A percentile compares a stretch with the other conserved stretches of the same genome.
These are phyloP conservation scores for Dasypogon diadema DNA, from an alignment of 2,888 invertebrate species.

Conservation along the genomic window DNA sequence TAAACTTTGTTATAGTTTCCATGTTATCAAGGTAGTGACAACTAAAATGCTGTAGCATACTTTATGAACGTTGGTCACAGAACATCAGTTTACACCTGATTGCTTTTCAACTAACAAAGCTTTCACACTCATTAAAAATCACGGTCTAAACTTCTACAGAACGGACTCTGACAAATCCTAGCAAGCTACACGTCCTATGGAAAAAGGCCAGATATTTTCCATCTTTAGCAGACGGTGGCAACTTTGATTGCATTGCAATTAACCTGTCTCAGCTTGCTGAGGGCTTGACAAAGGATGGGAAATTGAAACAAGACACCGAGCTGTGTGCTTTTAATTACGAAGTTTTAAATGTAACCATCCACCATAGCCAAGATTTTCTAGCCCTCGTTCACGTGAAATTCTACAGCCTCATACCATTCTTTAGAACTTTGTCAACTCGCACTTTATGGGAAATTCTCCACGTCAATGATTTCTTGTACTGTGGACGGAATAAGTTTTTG, in stretches of 20 bases:
- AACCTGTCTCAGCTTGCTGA: background rate
- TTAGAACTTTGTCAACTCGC: background rate
- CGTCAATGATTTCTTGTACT: slow-evolving; percentile 1
- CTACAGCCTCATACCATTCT: background rate
- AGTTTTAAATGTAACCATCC: slow-evolving; percentile 9
- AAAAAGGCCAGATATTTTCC: background rate
- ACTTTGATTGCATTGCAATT: slow-evolving; percentile 33
- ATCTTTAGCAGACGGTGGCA: background rate
- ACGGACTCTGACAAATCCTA: too few relatives aligned
- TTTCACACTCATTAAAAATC: too few relatives aligned
- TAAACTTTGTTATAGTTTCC: too few relatives aligned
- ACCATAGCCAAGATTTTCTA: background rate
- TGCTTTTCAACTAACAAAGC: too few relatives aligned
- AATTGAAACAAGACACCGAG: slow-evolving; percentile 11
- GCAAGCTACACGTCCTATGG: too few relatives aligned
- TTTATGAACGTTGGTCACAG: too few relatives aligned
- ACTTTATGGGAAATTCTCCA: background rate
- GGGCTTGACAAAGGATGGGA: background rate
- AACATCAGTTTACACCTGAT: too few relatives aligned
- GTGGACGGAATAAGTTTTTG: background rate
- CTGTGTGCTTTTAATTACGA: slow-evolving; percentile 20
- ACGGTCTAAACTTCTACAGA: too few relatives aligned
- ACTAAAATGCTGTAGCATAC: too few relatives aligned
- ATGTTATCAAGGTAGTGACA: too few relatives aligned
- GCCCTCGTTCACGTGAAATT: background rate